phyloP scores from a whole-genome alignment of 2,888 invertebrate genomes.

The Polyommatus icarus region DNA sequence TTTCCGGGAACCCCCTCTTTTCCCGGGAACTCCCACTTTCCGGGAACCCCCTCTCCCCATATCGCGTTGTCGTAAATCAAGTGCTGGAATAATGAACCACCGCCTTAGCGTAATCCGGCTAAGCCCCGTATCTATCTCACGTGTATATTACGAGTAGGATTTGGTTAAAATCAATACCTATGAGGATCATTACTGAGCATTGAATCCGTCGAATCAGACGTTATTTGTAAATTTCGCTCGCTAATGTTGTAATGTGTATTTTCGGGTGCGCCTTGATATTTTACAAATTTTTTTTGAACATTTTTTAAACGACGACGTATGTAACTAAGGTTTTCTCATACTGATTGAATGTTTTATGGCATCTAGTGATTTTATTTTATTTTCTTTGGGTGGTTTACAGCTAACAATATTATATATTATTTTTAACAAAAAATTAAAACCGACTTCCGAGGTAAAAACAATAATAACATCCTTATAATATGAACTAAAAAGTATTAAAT shows the following conservation, averaged over 20 bases:
- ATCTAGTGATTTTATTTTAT: no score
- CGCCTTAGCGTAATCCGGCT: constrained; percentile 70
- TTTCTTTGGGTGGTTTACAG: no score
- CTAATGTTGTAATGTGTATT: neutral
- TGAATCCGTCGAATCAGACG: neutral
- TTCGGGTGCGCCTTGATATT: no score
- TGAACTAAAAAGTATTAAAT: no score
- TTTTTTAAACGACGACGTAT: no score
- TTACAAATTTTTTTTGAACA: no score
- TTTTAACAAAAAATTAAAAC: no score
- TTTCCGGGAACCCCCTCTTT: neutral
- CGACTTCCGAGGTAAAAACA: no score
- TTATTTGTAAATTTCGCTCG: neutral
- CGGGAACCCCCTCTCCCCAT: constrained; percentile 46
- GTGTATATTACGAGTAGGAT: constrained; percentile 69
- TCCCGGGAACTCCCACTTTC: neutral
- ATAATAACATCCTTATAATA: no score
- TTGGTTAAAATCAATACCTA: constrained; percentile 51
- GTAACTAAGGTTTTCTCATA: no score
- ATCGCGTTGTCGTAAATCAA: constrained; percentile 77
- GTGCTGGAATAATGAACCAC: constrained; percentile 71
- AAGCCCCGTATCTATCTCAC: constrained; percentile 70
- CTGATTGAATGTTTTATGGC: no score
- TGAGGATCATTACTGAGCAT: constrained; percentile 39
- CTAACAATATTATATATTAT: no score